Percentiles rank a stretch among this genome's conserved stretches.
Conservation (phyloP, 2,797 vertebrate species). For the Prionace glauca region DNA sequence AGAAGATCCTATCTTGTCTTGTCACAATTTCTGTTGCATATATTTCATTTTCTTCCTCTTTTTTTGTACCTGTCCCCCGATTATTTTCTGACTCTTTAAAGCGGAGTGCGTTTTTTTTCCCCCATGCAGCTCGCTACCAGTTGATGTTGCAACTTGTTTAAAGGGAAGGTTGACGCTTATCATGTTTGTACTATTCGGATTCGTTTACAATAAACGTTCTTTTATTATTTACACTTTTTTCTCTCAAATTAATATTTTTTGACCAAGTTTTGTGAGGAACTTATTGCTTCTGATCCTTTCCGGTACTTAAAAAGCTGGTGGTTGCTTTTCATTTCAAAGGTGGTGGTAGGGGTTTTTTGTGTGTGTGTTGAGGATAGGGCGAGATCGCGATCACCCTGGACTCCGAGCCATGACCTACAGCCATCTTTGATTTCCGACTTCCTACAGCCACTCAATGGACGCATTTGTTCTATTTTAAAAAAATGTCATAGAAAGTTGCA, state of each 20-base stretch:
- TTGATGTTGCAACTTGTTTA: conserved; percentile 34
- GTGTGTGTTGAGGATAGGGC: conserved; percentile 38
- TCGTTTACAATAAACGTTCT: conserved; percentile 7
- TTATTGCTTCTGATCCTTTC: background rate
- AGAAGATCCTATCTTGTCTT: conserved; percentile 29
- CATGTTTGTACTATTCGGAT: conserved; percentile 14
- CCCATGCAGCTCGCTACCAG: background rate
- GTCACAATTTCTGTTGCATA: conserved; percentile 7
- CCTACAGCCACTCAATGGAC: conserved; percentile 52
- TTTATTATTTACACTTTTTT: background rate
- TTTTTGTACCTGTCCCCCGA: background rate
- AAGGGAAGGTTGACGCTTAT: conserved; percentile 23
- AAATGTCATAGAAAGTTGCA: conserved; percentile 26
- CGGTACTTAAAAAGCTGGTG: conserved; percentile 14
- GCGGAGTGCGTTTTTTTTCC: background rate
- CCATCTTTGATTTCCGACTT: conserved; percentile 74
- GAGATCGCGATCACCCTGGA: conserved; percentile 57
- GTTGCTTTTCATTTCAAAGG: background rate
- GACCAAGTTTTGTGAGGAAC: background rate
- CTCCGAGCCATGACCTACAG: conserved; percentile 69
- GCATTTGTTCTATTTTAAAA: conserved; percentile 30
- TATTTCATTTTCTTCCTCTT: background rate
- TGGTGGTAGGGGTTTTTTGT: background rate
- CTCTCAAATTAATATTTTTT: background rate
- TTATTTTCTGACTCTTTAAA: background rate